Evolutionary conservation across 2,113 vertebrate genomes (phyloP).

Genomic region (Tupaia tana): DNA sequence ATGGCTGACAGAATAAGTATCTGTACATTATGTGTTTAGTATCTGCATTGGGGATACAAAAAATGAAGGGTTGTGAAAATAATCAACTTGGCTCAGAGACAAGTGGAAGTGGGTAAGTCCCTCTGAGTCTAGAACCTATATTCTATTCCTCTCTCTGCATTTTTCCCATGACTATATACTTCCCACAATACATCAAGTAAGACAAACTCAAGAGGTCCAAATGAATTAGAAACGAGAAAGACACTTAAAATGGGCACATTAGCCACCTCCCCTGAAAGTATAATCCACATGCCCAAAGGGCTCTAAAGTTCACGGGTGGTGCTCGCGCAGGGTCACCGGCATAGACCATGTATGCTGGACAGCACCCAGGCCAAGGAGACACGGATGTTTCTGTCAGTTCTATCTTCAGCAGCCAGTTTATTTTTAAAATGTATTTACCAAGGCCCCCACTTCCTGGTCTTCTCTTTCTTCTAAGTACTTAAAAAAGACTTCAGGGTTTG

Average conservation of each 20-base stretch:
- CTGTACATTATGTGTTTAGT: background rate
- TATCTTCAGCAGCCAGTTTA: background rate
- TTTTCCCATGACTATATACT: background rate
- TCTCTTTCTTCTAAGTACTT: background rate
- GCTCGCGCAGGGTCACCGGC: rapidly evolving
- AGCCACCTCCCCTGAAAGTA: background rate
- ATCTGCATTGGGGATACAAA: slow-evolving; percentile 15
- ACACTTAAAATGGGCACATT: background rate
- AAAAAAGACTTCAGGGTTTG: background rate
- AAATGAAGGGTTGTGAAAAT: background rate
- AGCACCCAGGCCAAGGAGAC: rapidly evolving
- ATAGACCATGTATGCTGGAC: rapidly evolving
- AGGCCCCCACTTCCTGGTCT: background rate
- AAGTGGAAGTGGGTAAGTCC: background rate
- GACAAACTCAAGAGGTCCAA: background rate
- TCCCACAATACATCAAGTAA: background rate
- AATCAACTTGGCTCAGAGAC: background rate
- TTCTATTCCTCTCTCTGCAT: background rate
- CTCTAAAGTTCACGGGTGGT: background rate
- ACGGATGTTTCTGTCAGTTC: background rate
- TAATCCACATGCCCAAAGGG: background rate
- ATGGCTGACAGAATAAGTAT: background rate
- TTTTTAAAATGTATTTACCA: background rate
- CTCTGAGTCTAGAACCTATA: background rate
- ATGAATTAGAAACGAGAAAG: background rate